Evolutionary conservation across 2,113 vertebrate genomes (phyloP).

Genomic region (Aegotheles bennettii): DNA sequence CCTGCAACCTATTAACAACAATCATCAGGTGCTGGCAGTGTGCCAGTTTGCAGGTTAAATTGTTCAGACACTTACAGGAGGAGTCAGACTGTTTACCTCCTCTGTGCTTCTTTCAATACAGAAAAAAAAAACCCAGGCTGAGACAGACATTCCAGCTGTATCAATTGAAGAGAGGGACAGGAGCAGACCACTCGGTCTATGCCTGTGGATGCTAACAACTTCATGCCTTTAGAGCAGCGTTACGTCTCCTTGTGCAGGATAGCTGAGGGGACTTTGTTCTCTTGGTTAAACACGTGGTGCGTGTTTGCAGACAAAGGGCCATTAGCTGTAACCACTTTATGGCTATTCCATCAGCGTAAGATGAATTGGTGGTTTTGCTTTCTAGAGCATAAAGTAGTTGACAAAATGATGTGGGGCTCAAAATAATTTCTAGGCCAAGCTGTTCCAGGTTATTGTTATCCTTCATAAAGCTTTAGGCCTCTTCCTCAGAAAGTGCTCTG

Average conservation of each 20-base stretch:
- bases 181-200: neutral
- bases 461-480: neutral
- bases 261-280: neutral
- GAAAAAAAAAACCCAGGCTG: neutral
- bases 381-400: neutral
- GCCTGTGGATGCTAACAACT: neutral
- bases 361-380: neutral
- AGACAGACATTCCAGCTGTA: fast-evolving
- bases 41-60: neutral
- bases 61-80: neutral
- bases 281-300: neutral
- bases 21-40: neutral
- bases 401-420: neutral
- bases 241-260: neutral
- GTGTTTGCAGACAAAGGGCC: neutral
- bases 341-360: neutral
- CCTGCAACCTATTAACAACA: neutral
- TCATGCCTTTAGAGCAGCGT: neutral
- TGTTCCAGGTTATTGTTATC: neutral
- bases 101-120: neutral
- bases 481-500: neutral
- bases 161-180: neutral
- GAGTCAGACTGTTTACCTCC: neutral
- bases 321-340: neutral
- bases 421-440: neutral